These are phyloP conservation scores for Jordanella pulchra DNA, from an alignment of 2,797 vertebrate species.

Conservation along the genomic window DNA sequence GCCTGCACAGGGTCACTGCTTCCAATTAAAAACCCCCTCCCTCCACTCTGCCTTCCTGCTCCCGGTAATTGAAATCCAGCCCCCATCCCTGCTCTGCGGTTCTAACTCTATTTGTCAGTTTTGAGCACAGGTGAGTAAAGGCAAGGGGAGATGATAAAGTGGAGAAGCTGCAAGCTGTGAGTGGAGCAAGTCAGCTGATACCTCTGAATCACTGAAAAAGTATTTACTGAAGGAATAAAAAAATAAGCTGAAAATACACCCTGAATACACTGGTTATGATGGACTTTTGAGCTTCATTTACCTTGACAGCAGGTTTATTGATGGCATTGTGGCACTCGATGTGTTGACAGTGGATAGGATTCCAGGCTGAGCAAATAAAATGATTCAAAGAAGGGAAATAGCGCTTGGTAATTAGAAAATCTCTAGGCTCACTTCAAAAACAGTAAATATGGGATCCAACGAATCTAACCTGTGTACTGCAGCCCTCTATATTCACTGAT, in stretches of 20 bases:
- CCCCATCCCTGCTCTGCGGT: constrained; percentile 45
- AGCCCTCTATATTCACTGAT: constrained; percentile 98
- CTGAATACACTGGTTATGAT: constrained; percentile 4
- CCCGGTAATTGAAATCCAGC: constrained; percentile 76
- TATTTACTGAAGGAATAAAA: constrained; percentile 52
- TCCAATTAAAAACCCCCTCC: constrained; percentile 73
- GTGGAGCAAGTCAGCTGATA: constrained; percentile 41
- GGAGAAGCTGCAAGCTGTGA: constrained; percentile 35
- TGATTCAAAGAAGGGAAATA: constrained; percentile 4
- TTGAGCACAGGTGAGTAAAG: constrained; percentile 65
- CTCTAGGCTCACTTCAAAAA: constrained; percentile 25
- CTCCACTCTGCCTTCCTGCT: constrained; percentile 50
- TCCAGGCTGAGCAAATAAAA: constrained; percentile 87
- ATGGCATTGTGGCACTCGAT: constrained; percentile 99
- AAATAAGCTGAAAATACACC: constrained; percentile 28
- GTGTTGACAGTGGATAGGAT: constrained; percentile 99
- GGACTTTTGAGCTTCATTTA: constrained; percentile 64
- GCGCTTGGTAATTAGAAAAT: constrained; percentile 30
- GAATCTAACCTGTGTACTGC: constrained; percentile 93
- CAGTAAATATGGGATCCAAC: constrained; percentile 16
- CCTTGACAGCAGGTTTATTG: constrained; percentile 99
- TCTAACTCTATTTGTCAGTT: constrained; percentile 68
- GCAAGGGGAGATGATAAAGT: constrained; percentile 52
- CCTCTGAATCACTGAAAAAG: constrained; percentile 56
- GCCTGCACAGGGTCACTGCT: constrained; percentile 71